phyloP scores from a whole-genome alignment of 2,113 vertebrate genomes.

The Acanthochromis polyacanthus region DNA sequence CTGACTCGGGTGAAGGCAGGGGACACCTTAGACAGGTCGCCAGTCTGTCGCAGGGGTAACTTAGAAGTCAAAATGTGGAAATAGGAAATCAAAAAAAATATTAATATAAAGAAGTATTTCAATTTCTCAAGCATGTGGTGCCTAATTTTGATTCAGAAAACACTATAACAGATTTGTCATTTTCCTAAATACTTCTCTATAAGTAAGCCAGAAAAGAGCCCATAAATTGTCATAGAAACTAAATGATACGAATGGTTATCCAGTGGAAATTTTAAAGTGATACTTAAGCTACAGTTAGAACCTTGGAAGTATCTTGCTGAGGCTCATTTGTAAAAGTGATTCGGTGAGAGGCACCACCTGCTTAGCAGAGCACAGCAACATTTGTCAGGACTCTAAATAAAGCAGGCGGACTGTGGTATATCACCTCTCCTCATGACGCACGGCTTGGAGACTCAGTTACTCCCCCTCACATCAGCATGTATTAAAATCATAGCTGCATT shows the following conservation, averaged over 20 bases:
- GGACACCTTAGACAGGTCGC: too few species aligned
- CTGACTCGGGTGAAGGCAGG: too few species aligned
- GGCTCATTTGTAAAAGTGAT: conserved; percentile 41
- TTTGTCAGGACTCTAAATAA: conserved; percentile 75
- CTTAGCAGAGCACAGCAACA: conserved; percentile 58
- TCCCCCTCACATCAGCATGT: conserved; percentile 10
- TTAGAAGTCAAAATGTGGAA: too few species aligned
- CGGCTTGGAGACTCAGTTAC: conserved; percentile 22
- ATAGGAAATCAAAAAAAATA: too few species aligned
- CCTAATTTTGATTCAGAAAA: too few species aligned
- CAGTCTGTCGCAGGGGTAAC: too few species aligned
- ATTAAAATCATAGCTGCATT: conserved; percentile 7
- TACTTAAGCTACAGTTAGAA: background rate
- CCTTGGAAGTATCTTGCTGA: background rate
- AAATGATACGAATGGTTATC: too few species aligned
- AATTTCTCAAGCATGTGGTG: too few species aligned
- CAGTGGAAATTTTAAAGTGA: too few species aligned
- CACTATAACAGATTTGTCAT: too few species aligned
- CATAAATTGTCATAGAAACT: too few species aligned
- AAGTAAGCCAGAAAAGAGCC: background rate
- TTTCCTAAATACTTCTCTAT: background rate
- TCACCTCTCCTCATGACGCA: conserved; percentile 34
- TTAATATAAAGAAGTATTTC: too few species aligned
- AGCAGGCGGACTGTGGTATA: conserved; percentile 42
- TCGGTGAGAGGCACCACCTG: conserved; percentile 63